Conservation (phyloP, 2,113 vertebrate genomes). For the Forbesichthys agassizii region DNA sequence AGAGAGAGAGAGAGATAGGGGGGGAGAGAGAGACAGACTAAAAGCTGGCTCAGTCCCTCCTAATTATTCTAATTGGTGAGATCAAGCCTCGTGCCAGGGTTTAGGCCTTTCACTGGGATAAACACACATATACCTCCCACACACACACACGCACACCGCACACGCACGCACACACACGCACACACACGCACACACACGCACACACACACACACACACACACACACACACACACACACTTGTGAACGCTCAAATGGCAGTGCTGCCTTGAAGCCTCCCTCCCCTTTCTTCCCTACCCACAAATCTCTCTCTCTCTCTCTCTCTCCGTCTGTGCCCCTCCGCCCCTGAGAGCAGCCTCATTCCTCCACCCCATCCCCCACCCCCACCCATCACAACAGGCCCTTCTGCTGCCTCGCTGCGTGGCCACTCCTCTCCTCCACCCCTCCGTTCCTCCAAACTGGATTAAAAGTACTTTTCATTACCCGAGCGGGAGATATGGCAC, state of each 20-base stretch:
- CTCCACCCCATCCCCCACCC: slow-evolving; percentile 54
- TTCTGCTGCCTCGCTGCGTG: slow-evolving; percentile 61
- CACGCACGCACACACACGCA: no score
- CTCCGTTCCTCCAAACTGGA: slow-evolving; percentile 72
- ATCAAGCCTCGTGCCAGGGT: slow-evolving; percentile 68
- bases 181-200: no score
- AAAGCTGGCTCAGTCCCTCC: slow-evolving; percentile 69
- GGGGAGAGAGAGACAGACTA: slow-evolving; percentile 50
- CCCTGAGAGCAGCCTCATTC: slow-evolving; percentile 60
- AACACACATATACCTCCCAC: background rate
- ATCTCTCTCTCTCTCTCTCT: slow-evolving; percentile 50
- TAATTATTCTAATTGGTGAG: slow-evolving; percentile 77
- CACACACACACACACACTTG: slow-evolving; percentile 56
- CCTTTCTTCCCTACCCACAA: slow-evolving; percentile 51
- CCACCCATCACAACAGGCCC: slow-evolving; percentile 70
- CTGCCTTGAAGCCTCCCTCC: slow-evolving; percentile 48
- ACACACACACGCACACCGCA: slow-evolving; percentile 12
- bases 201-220: slow-evolving; percentile 15
- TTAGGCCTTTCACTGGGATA: slow-evolving; percentile 64
- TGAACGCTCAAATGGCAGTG: slow-evolving; percentile 44
- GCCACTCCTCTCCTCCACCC: slow-evolving; percentile 71
- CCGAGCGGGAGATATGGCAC: slow-evolving; percentile 75
- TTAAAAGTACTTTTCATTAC: slow-evolving; percentile 81
- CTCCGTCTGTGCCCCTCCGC: slow-evolving; percentile 19
- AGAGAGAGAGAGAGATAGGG: slow-evolving; percentile 3